phyloP scores from a whole-genome alignment of 64 coral and sea anemone genomes.

The Montipora sp. region DNA sequence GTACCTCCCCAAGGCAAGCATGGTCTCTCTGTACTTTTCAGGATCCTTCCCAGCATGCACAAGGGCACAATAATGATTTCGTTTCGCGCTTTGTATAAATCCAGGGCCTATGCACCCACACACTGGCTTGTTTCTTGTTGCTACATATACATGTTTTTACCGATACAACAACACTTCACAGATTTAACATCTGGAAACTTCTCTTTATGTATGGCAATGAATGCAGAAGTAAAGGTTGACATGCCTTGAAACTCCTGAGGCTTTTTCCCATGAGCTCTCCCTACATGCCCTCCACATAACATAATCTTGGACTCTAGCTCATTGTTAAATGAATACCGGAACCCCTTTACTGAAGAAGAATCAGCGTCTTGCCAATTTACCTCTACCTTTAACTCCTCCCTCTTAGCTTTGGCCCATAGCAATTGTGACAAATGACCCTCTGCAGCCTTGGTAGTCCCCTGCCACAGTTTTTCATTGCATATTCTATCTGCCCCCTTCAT shows the following conservation, averaged over 20 bases:
- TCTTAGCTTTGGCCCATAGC: slow-evolving; percentile 22
- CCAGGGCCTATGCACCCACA: too few relatives aligned
- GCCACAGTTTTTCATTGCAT: slow-evolving; percentile 16
- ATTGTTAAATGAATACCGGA: slow-evolving; percentile 12
- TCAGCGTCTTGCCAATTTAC: slow-evolving; percentile 4
- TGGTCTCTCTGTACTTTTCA: too few relatives aligned
- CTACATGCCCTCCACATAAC: too few relatives aligned
- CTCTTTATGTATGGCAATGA: too few relatives aligned
- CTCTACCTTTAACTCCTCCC: slow-evolving; percentile 27
- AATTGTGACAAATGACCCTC: slow-evolving; percentile 19
- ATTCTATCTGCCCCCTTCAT: slow-evolving; percentile 56
- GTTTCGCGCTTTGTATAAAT: too few relatives aligned
- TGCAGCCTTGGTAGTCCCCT: slow-evolving; percentile 10
- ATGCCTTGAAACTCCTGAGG: background rate
- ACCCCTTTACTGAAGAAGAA: background rate
- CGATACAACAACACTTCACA: too few relatives aligned
- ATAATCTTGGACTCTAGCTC: background rate
- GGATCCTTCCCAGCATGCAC: too few relatives aligned
- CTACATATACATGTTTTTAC: too few relatives aligned
- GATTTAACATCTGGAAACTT: too few relatives aligned
- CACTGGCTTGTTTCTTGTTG: too few relatives aligned
- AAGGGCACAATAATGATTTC: too few relatives aligned
- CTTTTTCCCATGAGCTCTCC: slow-evolving; percentile 33
- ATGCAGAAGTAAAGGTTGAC: too few relatives aligned
- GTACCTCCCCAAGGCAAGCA: background rate